Conservation (phyloP, 2,797 vertebrate genomes). For the Anguilla megastoma region DNA sequence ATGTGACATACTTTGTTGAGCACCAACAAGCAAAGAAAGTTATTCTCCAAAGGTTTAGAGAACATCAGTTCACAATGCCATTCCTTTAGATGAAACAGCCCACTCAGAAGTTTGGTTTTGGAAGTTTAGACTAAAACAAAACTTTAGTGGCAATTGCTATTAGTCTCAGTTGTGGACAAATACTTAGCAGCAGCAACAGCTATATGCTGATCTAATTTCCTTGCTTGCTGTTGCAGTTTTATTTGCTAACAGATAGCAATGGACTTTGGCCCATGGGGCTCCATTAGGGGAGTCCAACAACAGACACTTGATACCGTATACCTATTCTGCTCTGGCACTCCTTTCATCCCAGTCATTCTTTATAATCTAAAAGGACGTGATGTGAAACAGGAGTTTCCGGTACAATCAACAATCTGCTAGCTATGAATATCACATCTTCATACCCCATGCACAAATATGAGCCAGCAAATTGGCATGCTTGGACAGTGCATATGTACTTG, state of each 20-base stretch:
- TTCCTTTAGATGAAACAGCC: not conserved
- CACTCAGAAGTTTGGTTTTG: not conserved
- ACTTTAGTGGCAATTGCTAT: not conserved
- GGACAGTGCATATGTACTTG: too few species aligned
- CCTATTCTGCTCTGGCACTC: not conserved
- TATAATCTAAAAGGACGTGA: not conserved
- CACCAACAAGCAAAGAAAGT: not conserved
- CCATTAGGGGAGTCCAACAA: not conserved
- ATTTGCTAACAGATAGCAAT: not conserved
- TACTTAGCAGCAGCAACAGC: too few species aligned
- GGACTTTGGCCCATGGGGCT: constrained; percentile 3
- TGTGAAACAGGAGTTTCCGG: not conserved
- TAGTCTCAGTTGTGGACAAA: not conserved
- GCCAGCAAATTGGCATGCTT: too few species aligned
- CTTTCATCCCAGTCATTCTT: not conserved
- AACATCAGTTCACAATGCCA: not conserved
- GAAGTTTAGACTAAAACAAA: not conserved
- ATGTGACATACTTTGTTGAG: too few species aligned
- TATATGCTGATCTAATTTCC: too few species aligned
- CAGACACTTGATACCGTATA: not conserved
- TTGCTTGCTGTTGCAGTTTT: not conserved
- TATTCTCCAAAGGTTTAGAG: not conserved
- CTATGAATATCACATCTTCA: not conserved
- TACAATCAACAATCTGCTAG: not conserved
- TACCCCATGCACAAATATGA: not conserved